Evolutionary conservation across 2,888 invertebrate species (phyloP).

Genomic region (Cabera pusaria): DNA sequence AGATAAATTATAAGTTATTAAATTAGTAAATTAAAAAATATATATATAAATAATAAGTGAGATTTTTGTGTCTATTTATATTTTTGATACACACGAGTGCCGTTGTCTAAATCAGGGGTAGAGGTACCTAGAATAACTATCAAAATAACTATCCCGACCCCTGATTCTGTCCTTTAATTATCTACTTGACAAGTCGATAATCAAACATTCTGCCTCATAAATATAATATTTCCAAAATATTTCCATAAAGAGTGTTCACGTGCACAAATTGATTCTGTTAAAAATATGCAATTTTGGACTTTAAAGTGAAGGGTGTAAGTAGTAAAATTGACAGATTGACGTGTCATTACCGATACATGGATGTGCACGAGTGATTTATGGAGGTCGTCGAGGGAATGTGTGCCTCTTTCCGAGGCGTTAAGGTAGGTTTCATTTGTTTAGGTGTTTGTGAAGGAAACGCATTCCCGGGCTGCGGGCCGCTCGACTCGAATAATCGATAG

Average conservation of each 20-base stretch:
- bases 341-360: constrained; percentile 51
- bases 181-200: constrained; percentile 61
- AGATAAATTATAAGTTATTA: no score
- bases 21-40: no score
- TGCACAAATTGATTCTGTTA: constrained; percentile 55
- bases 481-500: constrained; percentile 82
- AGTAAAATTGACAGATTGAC: constrained; percentile 49
- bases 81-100: no score
- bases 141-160: constrained; percentile 29
- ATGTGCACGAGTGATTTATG: constrained; percentile 64
- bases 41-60: no score
- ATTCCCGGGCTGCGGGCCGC: constrained; percentile 66
- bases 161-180: constrained; percentile 46
- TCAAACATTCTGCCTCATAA: no score
- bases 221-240: no score
- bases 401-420: constrained; percentile 43
- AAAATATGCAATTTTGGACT: constrained; percentile 39
- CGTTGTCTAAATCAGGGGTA: no score
- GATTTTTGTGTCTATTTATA: no score
- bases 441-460: constrained; percentile 57
- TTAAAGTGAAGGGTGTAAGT: constrained; percentile 38
- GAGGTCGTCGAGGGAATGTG: constrained; percentile 37
- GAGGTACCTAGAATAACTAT: no score
- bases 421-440: constrained; percentile 46
- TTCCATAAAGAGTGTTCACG: constrained; percentile 61